A percentile compares a stretch with the other conserved stretches of the same genome.
Evolutionary conservation across 2,113 vertebrate species (phyloP).

Genomic region (Clupea harengus): DNA sequence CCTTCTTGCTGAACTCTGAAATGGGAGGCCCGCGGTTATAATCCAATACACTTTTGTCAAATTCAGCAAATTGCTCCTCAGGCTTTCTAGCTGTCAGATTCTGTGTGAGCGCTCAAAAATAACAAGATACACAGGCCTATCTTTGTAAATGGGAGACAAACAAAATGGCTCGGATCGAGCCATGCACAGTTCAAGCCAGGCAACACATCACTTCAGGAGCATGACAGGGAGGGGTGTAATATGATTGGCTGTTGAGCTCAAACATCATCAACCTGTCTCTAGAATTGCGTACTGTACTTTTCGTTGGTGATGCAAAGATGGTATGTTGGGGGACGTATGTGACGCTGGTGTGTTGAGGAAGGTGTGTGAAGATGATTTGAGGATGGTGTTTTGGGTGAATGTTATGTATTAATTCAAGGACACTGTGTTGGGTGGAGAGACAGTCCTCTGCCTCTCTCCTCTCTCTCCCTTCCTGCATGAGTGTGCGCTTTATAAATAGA

Average conservation of each 20-base stretch:
- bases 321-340: too few species aligned
- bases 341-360: too few species aligned
- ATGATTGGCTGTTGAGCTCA: neutral
- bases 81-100: neutral
- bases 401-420: too few species aligned
- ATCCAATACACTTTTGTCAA: neutral
- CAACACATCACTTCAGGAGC: neutral
- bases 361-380: too few species aligned
- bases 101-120: neutral
- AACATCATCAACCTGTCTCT: neutral
- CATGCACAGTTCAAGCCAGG: neutral
- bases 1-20: neutral
- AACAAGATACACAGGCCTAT: neutral
- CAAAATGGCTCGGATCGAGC: neutral
- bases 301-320: neutral
- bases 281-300: neutral
- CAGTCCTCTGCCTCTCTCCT: neutral
- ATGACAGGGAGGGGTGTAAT: neutral
- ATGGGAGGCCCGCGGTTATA: neutral
- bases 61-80: neutral
- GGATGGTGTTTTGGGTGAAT: too few species aligned
- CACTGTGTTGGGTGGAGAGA: too few species aligned
- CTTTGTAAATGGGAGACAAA: neutral
- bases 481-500: constrained; percentile 10
- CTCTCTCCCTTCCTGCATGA: neutral